A percentile compares a stretch with the other conserved stretches of the same genome.
Conservation (phyloP, 2,797 vertebrate genomes). For the Percopsis omiscomaycus region DNA sequence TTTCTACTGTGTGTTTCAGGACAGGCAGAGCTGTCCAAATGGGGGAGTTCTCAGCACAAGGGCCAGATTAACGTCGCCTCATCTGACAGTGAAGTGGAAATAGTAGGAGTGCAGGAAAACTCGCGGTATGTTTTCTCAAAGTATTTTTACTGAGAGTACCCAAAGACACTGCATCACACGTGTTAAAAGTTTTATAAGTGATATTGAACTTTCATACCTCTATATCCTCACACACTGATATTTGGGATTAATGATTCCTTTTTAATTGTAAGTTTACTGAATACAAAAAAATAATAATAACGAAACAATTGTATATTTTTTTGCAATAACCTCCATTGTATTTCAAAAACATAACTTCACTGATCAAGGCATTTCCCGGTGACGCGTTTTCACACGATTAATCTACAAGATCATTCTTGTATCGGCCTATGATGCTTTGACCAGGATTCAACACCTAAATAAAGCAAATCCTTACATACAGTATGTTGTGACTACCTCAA, state of each 20-base stretch:
- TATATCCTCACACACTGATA: too few species aligned
- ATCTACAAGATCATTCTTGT: not conserved
- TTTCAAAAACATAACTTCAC: too few species aligned
- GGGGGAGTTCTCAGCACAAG: constrained; percentile 80
- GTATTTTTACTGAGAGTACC: not conserved
- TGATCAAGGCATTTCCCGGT: too few species aligned
- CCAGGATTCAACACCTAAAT: not conserved
- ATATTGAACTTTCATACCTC: too few species aligned
- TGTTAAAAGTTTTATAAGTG: too few species aligned
- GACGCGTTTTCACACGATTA: not conserved
- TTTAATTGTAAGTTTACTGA: too few species aligned
- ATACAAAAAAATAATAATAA: too few species aligned
- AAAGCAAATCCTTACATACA: not conserved
- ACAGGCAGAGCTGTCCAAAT: constrained; percentile 81
- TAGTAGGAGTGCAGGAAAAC: constrained; percentile 94
- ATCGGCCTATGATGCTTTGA: not conserved
- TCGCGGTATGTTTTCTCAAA: constrained; percentile 77
- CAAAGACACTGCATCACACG: too few species aligned
- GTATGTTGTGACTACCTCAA: too few species aligned
- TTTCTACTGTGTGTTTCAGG: constrained; percentile 77
- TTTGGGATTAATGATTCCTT: too few species aligned
- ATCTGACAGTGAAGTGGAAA: constrained; percentile 96
- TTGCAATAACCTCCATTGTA: too few species aligned
- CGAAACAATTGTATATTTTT: too few species aligned
- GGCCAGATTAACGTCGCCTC: constrained; percentile 90